Conservation (phyloP, 2,797 vertebrate genomes). For the Limosa lapponica region DNA sequence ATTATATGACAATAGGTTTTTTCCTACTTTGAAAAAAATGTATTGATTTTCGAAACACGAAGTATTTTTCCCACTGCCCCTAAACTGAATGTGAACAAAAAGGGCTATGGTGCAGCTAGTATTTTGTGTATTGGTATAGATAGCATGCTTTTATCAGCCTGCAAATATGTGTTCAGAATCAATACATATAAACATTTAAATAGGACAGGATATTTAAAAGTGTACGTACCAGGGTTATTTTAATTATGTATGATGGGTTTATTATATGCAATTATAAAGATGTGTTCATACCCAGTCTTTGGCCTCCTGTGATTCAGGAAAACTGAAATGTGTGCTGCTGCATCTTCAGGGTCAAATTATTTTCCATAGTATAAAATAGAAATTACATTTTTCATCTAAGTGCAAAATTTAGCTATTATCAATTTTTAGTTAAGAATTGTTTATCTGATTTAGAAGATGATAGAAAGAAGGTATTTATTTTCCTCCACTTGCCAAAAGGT, state of each 20-base stretch:
- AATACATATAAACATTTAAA: background rate
- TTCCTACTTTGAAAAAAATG: background rate
- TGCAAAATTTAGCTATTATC: constrained; percentile 41
- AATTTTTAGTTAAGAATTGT: constrained; percentile 69
- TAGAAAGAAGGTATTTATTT: constrained; percentile 76
- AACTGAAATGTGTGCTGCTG: background rate
- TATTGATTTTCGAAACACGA: background rate
- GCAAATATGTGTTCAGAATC: background rate
- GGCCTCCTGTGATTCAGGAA: background rate
- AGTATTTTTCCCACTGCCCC: background rate
- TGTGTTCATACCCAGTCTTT: background rate
- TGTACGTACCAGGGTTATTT: background rate
- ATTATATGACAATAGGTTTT: background rate
- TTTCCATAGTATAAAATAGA: background rate
- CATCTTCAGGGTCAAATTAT: constrained; percentile 19
- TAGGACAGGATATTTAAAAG: background rate
- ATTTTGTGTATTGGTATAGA: background rate
- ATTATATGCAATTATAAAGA: constrained; percentile 16
- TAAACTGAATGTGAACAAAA: background rate
- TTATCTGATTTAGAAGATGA: constrained; percentile 59
- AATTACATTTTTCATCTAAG: background rate
- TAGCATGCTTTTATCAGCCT: background rate
- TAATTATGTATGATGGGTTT: background rate
- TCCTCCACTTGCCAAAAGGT: constrained; percentile 77
- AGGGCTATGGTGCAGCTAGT: background rate